Percentiles rank a stretch among this genome's conserved stretches.
Conservation (phyloP, 53 echinoderm and acorn worm species). For the Zoroaster sp. region DNA sequence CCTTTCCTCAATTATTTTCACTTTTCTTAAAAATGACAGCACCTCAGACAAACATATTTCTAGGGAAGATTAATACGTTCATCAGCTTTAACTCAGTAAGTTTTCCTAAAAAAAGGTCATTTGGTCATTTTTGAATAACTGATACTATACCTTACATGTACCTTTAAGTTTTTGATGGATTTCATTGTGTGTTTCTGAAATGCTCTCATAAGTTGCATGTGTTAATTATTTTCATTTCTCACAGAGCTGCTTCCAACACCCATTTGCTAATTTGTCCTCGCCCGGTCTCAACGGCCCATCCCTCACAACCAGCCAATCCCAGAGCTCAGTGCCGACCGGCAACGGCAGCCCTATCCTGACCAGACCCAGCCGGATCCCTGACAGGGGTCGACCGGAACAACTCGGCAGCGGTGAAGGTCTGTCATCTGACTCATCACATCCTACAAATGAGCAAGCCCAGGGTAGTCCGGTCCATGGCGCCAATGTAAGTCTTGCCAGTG, state of each 20-base stretch:
- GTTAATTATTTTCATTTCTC: neutral
- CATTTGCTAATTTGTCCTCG: constrained; percentile 19
- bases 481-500: constrained; percentile 14
- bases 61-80: too few relatives aligned
- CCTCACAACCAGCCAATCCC: constrained; percentile 14
- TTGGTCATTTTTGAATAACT: too few relatives aligned
- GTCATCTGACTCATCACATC: constrained; percentile 48
- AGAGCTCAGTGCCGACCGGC: constrained; percentile 20
- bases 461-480: constrained; percentile 50
- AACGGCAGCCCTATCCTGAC: constrained; percentile 24
- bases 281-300: constrained; percentile 7
- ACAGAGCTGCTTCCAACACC: constrained; percentile 46
- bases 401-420: constrained; percentile 1
- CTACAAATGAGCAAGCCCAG: constrained; percentile 25
- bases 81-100: too few relatives aligned
- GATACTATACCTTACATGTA: too few relatives aligned
- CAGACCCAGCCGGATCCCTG: constrained; percentile 27
- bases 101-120: too few relatives aligned
- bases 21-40: too few relatives aligned
- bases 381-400: constrained; percentile 34
- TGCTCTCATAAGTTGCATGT: neutral
- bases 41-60: too few relatives aligned
- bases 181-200: too few relatives aligned
- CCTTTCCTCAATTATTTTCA: too few relatives aligned
- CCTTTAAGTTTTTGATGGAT: too few relatives aligned